Evolutionary conservation across 2,113 vertebrate genomes (phyloP).

Genomic region (Eptesicus fuscus): DNA sequence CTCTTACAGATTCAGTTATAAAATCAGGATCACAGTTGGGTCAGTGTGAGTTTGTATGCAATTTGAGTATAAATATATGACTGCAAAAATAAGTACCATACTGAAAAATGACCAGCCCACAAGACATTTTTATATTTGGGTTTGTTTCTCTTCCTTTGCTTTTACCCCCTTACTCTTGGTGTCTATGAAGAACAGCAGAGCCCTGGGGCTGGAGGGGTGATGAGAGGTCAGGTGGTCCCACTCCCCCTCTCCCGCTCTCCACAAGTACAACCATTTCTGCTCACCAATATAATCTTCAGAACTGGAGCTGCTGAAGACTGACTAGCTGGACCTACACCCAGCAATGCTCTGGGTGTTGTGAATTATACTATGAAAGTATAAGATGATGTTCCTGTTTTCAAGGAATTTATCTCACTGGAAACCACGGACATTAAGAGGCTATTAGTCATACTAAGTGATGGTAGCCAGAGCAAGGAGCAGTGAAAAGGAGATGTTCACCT

Average conservation of each 20-base stretch:
- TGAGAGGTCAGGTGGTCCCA: background rate
- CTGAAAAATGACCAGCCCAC: background rate
- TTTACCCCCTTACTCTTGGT: background rate
- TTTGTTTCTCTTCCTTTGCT: background rate
- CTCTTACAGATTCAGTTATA: conserved; percentile 49
- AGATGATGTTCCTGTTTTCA: background rate
- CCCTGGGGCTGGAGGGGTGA: background rate
- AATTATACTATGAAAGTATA: background rate
- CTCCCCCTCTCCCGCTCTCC: background rate
- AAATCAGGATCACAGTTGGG: background rate
- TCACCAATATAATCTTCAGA: background rate
- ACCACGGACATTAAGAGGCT: background rate
- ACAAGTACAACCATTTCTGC: background rate
- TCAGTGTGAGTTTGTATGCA: background rate
- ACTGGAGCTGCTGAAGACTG: background rate
- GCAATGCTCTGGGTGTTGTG: background rate
- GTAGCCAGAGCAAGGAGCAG: background rate
- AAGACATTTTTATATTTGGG: background rate
- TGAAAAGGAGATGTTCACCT: background rate
- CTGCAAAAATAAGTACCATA: conserved; percentile 9
- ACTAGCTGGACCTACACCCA: background rate
- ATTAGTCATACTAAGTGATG: background rate
- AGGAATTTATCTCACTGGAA: background rate
- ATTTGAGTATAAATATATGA: conserved; percentile 9
- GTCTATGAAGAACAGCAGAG: background rate